Evolutionary conservation across 2,113 vertebrate species (phyloP).

Genomic region (Hoplias malabaricus): DNA sequence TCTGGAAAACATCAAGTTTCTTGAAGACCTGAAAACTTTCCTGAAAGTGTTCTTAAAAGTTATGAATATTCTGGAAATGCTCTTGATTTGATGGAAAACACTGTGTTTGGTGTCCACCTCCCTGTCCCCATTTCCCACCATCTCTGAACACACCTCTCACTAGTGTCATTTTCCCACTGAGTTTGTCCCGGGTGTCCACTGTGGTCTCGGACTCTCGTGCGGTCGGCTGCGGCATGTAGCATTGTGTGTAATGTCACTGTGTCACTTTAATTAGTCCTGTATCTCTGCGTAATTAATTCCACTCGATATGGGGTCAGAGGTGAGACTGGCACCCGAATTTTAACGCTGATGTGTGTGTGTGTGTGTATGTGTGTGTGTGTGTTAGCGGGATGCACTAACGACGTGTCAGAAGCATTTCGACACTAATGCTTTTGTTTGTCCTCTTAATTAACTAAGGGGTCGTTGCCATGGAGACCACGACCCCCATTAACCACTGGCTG

Average conservation of each 20-base stretch:
- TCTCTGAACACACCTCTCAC: constrained; percentile 12
- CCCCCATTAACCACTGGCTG: background rate
- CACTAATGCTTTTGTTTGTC: constrained; percentile 18
- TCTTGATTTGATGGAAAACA: no score
- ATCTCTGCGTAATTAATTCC: constrained; percentile 42
- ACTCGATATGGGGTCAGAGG: constrained; percentile 4
- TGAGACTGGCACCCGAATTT: background rate
- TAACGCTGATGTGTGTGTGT: background rate
- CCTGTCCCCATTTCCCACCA: no score
- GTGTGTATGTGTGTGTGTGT: background rate
- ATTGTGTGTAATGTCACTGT: constrained; percentile 29
- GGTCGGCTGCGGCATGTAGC: no score
- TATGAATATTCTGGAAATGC: background rate
- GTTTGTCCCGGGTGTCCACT: constrained; percentile 5
- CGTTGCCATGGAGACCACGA: constrained; percentile 16
- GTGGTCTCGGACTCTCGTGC: no score
- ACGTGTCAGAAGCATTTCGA: background rate
- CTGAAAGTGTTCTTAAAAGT: background rate
- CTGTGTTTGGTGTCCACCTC: background rate
- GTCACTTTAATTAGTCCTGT: constrained; percentile 32
- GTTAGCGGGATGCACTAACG: background rate
- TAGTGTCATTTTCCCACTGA: constrained; percentile 17
- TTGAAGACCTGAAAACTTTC: background rate
- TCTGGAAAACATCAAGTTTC: no score
- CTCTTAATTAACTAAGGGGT: constrained; percentile 28